Evolutionary conservation across 2,888 invertebrate genomes (phyloP).

Genomic region (Caradrina kadenii): DNA sequence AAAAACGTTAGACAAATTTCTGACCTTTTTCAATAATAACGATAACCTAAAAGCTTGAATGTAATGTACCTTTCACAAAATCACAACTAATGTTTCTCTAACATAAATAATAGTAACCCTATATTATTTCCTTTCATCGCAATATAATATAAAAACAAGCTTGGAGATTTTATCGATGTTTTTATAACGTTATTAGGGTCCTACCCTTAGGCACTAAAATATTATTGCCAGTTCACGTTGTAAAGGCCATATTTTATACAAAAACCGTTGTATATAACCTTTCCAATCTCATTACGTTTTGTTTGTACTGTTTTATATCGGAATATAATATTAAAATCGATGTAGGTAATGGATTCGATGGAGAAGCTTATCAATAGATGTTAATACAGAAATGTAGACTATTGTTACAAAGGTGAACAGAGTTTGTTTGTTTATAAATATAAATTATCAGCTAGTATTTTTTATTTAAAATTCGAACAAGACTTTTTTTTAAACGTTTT

Average conservation of each 20-base stretch:
- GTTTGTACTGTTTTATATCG: constrained; percentile 35
- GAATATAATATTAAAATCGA: constrained; percentile 31
- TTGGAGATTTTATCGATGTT: constrained; percentile 61
- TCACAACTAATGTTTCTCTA: constrained; percentile 24
- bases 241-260: constrained; percentile 59
- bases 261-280: constrained; percentile 51
- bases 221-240: constrained; percentile 61
- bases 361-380: constrained; percentile 12
- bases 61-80: not conserved
- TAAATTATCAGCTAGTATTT: too few relatives aligned
- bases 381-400: constrained; percentile 10
- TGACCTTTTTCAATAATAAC: constrained; percentile 11
- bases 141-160: constrained; percentile 49
- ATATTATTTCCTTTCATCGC: constrained; percentile 33
- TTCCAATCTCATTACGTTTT: constrained; percentile 45
- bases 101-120: constrained; percentile 33
- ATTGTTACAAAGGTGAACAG: not conserved
- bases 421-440: too few relatives aligned
- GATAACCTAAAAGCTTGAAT: not conserved
- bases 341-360: constrained; percentile 23
- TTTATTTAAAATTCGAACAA: too few relatives aligned
- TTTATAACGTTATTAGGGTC: constrained; percentile 61
- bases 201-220: constrained; percentile 60
- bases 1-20: too few relatives aligned
- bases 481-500: too few relatives aligned